These are phyloP conservation scores for Doryteuthis pealeii DNA, from an alignment of 1,140 invertebrate genomes.

Conservation along the genomic window DNA sequence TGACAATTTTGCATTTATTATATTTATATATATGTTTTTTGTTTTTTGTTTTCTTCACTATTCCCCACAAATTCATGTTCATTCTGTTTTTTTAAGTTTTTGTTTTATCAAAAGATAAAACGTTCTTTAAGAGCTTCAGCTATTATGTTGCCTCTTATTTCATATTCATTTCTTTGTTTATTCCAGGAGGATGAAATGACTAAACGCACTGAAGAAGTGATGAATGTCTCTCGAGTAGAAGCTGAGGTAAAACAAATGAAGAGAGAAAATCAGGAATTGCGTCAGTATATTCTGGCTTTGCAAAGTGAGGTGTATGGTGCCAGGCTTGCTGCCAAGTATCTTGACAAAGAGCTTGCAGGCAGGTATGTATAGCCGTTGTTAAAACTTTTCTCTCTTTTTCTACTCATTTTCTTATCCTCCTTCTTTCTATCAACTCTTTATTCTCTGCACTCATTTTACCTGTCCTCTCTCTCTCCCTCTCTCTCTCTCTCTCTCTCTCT, in stretches of 20 bases:
- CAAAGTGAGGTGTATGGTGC: slow-evolving; percentile 83
- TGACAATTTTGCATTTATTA: too few species aligned
- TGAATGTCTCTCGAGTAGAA: slow-evolving; percentile 60
- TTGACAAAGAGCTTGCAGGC: slow-evolving; percentile 83
- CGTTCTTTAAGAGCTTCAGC: too few species aligned
- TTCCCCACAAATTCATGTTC: too few species aligned
- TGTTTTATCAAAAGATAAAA: too few species aligned
- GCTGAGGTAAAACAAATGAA: slow-evolving; percentile 71
- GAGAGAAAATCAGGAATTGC: slow-evolving; percentile 72
- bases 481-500: neutral
- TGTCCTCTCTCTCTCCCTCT: neutral
- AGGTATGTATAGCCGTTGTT: slow-evolving; percentile 56
- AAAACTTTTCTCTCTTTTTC: too few species aligned
- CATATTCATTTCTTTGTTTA: neutral
- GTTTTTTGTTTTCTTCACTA: too few species aligned
- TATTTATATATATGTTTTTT: too few species aligned
- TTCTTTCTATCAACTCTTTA: too few species aligned
- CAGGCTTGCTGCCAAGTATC: slow-evolving; percentile 79
- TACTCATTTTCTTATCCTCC: too few species aligned
- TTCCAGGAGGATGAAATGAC: slow-evolving; percentile 61
- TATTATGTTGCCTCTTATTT: too few species aligned
- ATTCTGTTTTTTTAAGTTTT: too few species aligned
- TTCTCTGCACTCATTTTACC: too few species aligned
- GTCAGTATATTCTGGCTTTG: slow-evolving; percentile 71
- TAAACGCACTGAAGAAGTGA: slow-evolving; percentile 54